Evolutionary conservation across 2,113 vertebrate genomes (phyloP).

Genomic region (Gymnarchus niloticus): DNA sequence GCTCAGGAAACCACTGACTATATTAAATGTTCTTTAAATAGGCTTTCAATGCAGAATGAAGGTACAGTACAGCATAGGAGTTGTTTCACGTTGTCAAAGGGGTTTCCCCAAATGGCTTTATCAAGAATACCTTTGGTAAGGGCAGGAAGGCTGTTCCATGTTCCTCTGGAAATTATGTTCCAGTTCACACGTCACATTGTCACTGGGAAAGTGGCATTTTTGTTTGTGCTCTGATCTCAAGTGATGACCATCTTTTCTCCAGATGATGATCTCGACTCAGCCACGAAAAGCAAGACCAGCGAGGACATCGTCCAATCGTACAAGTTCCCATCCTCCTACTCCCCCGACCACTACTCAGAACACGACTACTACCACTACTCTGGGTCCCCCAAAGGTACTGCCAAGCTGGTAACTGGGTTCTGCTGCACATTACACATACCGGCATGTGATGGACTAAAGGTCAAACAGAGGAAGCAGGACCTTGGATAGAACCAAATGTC

Average conservation of each 20-base stretch:
- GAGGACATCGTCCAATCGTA: constrained; percentile 89
- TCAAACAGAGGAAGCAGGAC: background rate
- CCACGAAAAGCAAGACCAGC: constrained; percentile 93
- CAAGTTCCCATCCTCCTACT: constrained; percentile 80
- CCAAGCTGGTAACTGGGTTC: too few species aligned
- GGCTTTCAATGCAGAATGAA: background rate
- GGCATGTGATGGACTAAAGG: background rate
- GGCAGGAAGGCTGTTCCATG: background rate
- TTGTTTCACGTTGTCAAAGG: background rate
- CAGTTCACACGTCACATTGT: too few species aligned
- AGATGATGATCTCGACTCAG: constrained; percentile 70
- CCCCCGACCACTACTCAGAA: constrained; percentile 80
- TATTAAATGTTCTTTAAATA: background rate
- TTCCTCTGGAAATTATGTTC: background rate
- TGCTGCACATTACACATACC: background rate
- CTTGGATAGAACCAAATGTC: background rate
- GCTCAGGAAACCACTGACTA: background rate
- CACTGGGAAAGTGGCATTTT: background rate
- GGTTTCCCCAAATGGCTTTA: background rate
- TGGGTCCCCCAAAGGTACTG: constrained; percentile 83
- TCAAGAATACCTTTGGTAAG: background rate
- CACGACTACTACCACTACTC: constrained; percentile 83
- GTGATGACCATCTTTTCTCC: constrained; percentile 34
- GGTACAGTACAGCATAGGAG: background rate
- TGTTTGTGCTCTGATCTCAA: background rate